A percentile compares a stretch with the other conserved stretches of the same genome.
Conservation (phyloP, 2,888 invertebrate species). For the Andrena chrysosceles region DNA sequence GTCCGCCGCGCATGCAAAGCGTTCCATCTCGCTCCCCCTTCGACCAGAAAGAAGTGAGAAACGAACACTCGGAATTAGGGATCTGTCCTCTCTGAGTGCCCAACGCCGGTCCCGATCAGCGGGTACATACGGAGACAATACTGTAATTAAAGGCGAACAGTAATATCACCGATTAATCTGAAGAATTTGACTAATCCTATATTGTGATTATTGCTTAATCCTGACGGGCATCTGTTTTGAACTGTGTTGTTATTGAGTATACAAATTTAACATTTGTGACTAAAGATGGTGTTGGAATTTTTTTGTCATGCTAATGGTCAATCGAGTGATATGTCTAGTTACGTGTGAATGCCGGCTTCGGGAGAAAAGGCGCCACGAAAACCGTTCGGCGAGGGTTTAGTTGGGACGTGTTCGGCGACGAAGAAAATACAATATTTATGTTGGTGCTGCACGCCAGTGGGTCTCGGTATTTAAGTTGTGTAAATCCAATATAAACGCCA, state of each 20-base stretch:
- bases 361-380: constrained; percentile 57
- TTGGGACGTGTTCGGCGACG: constrained; percentile 33
- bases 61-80: too few species aligned
- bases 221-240: neutral
- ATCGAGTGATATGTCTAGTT: neutral
- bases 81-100: too few species aligned
- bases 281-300: neutral
- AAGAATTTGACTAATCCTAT: too few species aligned
- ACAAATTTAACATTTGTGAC: neutral
- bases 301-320: neutral
- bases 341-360: constrained; percentile 7
- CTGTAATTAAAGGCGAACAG: too few species aligned
- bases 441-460: constrained; percentile 78
- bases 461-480: constrained; percentile 83
- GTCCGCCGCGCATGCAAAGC: too few species aligned
- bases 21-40: too few species aligned
- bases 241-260: neutral
- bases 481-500: constrained; percentile 84
- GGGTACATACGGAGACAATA: too few species aligned
- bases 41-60: too few species aligned
- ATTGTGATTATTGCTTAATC: too few species aligned
- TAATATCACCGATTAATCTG: too few species aligned
- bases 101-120: too few species aligned
- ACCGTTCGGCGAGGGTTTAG: constrained; percentile 43
- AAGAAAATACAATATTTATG: constrained; percentile 80